A percentile compares a stretch with the other conserved stretches of the same genome.
Evolutionary conservation across 92 coral and sea anemone genomes (phyloP).

Genomic region (Zoanthus sociatus): DNA sequence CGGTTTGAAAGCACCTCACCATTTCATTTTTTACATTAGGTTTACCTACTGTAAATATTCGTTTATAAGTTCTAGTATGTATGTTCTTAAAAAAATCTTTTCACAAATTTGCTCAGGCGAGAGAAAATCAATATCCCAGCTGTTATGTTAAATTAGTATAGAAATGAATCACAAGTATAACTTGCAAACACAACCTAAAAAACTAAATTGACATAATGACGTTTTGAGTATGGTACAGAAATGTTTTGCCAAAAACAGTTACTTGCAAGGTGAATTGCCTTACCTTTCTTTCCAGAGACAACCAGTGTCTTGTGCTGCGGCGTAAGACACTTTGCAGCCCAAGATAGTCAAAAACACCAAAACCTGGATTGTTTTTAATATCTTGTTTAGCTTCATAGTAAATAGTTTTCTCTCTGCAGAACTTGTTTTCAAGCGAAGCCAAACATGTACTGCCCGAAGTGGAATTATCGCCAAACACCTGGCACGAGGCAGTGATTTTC

Average conservation of each 20-base stretch:
- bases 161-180: neutral
- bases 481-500: constrained; percentile 75
- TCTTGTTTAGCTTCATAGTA: constrained; percentile 7
- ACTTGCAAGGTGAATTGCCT: neutral
- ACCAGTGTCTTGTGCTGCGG: neutral
- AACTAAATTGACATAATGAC: neutral
- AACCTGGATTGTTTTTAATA: constrained; percentile 12
- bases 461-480: constrained; percentile 40
- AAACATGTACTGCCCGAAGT: constrained; percentile 20
- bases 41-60: neutral
- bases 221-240: neutral
- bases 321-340: neutral
- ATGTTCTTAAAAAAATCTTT: constrained; percentile 1
- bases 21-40: neutral
- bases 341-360: neutral
- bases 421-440: constrained; percentile 24
- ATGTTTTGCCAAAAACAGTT: neutral
- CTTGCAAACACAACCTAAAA: neutral
- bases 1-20: neutral
- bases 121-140: neutral
- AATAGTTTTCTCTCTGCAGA: neutral
- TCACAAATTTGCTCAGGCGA: neutral
- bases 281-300: constrained; percentile 41
- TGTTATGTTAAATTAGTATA: neutral
- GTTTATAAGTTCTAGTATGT: neutral